Percentiles rank a stretch among this genome's conserved stretches.
These are phyloP conservation scores for Lontra canadensis DNA, from an alignment of 2,113 vertebrate species.

Conservation along the genomic window DNA sequence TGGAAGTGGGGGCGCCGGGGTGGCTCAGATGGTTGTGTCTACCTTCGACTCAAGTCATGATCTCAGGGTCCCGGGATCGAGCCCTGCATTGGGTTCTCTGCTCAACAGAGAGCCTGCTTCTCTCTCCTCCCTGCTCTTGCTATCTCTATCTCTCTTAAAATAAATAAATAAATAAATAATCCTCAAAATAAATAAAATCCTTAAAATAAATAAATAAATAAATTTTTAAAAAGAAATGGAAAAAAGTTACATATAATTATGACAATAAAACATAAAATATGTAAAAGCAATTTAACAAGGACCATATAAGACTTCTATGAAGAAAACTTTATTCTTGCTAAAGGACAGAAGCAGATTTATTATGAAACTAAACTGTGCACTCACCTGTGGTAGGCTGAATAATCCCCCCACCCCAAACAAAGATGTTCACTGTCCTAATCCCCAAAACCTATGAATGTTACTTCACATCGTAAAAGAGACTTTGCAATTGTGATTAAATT, in stretches of 20 bases:
- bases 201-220: too few relatives aligned
- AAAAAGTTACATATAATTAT: neutral
- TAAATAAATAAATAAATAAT: too few relatives aligned
- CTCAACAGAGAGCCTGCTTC: too few relatives aligned
- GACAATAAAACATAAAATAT: neutral
- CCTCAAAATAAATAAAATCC: too few relatives aligned
- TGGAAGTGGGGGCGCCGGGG: neutral
- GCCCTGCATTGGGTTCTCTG: too few relatives aligned
- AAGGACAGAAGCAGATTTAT: constrained; percentile 1
- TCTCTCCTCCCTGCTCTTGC: too few relatives aligned
- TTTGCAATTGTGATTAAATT: neutral
- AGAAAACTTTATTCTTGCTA: neutral
- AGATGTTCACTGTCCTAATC: neutral
- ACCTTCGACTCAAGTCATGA: too few relatives aligned
- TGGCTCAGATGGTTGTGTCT: too few relatives aligned
- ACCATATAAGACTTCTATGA: neutral
- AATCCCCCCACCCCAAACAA: neutral
- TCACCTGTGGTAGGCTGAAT: neutral
- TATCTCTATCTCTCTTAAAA: too few relatives aligned
- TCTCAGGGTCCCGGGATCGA: too few relatives aligned
- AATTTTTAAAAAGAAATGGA: neutral
- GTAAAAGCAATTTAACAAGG: constrained; percentile 14
- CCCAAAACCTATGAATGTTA: neutral
- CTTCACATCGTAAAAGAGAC: neutral
- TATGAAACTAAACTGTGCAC: neutral